phyloP scores from a whole-genome alignment of 1,140 invertebrate genomes.

The Aphaenogaster ashmeadi region DNA sequence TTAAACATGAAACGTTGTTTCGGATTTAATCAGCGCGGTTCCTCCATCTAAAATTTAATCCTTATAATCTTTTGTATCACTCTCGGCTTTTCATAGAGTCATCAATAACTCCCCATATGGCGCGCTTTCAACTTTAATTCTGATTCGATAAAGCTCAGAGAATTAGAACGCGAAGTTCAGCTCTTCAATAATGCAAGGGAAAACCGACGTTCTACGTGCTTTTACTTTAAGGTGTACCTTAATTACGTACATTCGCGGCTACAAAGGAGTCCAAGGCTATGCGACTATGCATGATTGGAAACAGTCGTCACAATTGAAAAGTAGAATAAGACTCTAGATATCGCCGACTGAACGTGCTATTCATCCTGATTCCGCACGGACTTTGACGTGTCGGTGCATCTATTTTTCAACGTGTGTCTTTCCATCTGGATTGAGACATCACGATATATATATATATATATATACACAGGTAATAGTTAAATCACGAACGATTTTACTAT shows the following conservation, averaged over 20 bases:
- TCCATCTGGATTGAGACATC: conserved; percentile 39
- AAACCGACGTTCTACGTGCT: neutral
- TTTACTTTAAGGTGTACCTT: neutral
- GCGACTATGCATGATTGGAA: neutral
- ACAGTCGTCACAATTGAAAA: conserved; percentile 25
- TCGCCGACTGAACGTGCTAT: conserved; percentile 6
- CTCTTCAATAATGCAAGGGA: neutral
- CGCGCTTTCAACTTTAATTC: neutral
- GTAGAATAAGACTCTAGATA: conserved; percentile 55
- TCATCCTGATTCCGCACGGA: conserved; percentile 9
- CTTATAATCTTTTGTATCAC: neutral
- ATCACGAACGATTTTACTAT: conserved; percentile 37
- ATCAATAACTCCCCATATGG: neutral
- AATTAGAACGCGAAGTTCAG: conserved; percentile 35
- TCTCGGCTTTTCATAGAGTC: neutral
- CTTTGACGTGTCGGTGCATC: conserved; percentile 29
- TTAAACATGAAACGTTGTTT: conserved; percentile 14
- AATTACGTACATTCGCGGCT: conserved; percentile 31
- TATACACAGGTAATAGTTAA: neutral
- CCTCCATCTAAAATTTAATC: neutral
- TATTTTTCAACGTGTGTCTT: conserved; percentile 50
- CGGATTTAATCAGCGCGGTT: conserved; percentile 28
- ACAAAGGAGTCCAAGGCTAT: conserved; percentile 49
- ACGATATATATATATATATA: neutral
- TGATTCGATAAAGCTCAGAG: neutral